Evolutionary conservation across 2,888 invertebrate species (phyloP).

Genomic region (Dexiosoma caninum): DNA sequence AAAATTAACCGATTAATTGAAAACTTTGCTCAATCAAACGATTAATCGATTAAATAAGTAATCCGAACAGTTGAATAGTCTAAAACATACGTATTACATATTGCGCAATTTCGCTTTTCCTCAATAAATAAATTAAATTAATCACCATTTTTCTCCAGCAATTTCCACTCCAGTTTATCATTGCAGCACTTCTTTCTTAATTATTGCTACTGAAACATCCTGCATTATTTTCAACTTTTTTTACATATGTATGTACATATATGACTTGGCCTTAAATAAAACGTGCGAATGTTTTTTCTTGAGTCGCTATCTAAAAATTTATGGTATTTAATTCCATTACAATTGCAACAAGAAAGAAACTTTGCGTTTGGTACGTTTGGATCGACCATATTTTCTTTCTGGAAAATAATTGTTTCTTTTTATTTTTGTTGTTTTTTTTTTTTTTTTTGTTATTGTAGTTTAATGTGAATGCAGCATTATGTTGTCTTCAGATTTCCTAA

Average conservation of each 20-base stretch:
- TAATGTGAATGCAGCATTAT: conserved; percentile 12
- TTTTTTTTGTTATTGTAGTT: neutral
- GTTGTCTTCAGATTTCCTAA: conserved; percentile 34
- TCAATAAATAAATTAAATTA: conserved; percentile 29
- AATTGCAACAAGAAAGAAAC: neutral
- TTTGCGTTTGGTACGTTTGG: too few relatives aligned
- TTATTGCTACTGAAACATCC: conserved; percentile 32
- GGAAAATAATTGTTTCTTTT: neutral
- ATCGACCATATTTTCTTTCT: neutral
- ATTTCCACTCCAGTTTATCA: conserved; percentile 2
- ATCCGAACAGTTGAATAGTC: too few relatives aligned
- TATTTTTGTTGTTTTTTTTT: too few relatives aligned
- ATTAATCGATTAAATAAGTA: too few relatives aligned
- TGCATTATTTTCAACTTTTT: neutral
- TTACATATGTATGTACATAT: too few relatives aligned
- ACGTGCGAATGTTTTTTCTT: neutral
- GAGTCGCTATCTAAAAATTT: neutral
- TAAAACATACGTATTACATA: too few relatives aligned
- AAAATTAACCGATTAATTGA: too few relatives aligned
- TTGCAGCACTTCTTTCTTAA: conserved; percentile 6
- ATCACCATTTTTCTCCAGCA: conserved; percentile 9
- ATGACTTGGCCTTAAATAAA: conserved; percentile 6
- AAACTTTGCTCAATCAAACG: too few relatives aligned
- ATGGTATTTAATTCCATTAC: conserved; percentile 9
- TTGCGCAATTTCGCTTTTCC: conserved; percentile 43